Conservation (phyloP, 2,888 invertebrate species). For the Cerastis rubricosa region DNA sequence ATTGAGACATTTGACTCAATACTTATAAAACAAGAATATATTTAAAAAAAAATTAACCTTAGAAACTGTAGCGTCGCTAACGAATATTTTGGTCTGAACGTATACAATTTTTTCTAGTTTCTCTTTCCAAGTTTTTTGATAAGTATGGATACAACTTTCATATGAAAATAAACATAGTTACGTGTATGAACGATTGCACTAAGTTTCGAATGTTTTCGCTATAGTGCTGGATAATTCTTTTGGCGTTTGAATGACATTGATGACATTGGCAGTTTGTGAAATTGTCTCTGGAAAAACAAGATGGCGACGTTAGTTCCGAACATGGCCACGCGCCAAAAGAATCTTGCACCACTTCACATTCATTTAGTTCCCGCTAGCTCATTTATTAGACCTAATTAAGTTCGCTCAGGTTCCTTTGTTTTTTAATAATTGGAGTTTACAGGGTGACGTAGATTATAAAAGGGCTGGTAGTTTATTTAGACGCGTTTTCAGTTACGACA, state of each 20-base stretch:
- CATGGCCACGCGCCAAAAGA: background rate
- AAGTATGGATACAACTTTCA: conserved; percentile 22
- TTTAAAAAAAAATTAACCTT: background rate
- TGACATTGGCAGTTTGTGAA: too few relatives aligned
- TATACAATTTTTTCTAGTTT: conserved; percentile 45
- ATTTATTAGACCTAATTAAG: conserved; percentile 51
- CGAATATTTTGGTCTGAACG: conserved; percentile 55
- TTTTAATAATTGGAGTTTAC: conserved; percentile 73
- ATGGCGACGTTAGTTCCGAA: background rate
- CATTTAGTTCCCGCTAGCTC: conserved; percentile 65
- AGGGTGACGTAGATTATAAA: conserved; percentile 78
- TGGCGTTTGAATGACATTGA: background rate
- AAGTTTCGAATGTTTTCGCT: conserved; percentile 36
- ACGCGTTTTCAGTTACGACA: conserved; percentile 38
- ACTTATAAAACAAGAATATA: background rate
- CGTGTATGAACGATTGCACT: conserved; percentile 36
- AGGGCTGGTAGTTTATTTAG: conserved; percentile 62
- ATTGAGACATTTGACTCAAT: background rate
- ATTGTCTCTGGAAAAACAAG: background rate
- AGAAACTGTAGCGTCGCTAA: conserved; percentile 32
- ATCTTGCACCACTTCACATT: conserved; percentile 10
- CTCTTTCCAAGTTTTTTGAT: conserved; percentile 34
- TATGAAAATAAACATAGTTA: conserved; percentile 31
- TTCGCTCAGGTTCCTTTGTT: conserved; percentile 60
- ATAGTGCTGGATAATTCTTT: background rate